Evolutionary conservation across 2,113 vertebrate genomes (phyloP).

Genomic region (Campylomormyrus tamandua): DNA sequence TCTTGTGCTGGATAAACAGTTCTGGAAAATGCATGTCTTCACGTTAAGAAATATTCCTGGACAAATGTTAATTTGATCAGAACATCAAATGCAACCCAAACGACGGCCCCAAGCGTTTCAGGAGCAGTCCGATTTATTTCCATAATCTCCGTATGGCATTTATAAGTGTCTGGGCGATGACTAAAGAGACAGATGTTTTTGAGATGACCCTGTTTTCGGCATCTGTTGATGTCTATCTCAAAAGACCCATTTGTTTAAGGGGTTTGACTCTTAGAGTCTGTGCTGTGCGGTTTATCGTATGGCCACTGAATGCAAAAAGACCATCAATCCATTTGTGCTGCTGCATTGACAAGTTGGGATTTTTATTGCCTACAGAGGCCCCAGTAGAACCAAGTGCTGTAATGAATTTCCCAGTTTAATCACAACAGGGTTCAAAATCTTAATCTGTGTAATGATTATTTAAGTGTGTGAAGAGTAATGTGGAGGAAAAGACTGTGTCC

Average conservation of each 20-base stretch:
- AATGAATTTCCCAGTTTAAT: not conserved
- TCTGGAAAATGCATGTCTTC: not conserved
- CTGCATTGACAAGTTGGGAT: constrained; percentile 28
- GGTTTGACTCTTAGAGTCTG: constrained; percentile 43
- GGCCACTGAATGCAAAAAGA: constrained; percentile 51
- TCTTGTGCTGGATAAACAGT: not conserved
- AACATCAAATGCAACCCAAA: not conserved
- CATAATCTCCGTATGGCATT: not conserved
- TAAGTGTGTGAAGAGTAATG: not conserved
- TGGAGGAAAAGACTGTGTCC: not conserved
- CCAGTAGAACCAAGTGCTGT: not conserved
- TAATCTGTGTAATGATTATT: not conserved
- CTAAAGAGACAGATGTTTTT: not conserved
- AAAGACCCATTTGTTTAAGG: constrained; percentile 39
- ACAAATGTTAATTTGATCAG: not conserved
- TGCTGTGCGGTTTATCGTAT: constrained; percentile 43
- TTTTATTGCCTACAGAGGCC: constrained; percentile 4
- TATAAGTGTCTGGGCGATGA: not conserved
- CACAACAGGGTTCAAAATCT: not conserved
- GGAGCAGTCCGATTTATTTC: not conserved
- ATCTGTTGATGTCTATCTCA: not conserved
- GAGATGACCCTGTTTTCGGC: not conserved
- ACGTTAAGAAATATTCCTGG: not conserved
- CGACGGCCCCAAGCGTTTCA: not conserved
- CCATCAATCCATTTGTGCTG: constrained; percentile 46